Evolutionary conservation across 2,888 invertebrate species (phyloP).

Genomic region (Trichacis sp.): DNA sequence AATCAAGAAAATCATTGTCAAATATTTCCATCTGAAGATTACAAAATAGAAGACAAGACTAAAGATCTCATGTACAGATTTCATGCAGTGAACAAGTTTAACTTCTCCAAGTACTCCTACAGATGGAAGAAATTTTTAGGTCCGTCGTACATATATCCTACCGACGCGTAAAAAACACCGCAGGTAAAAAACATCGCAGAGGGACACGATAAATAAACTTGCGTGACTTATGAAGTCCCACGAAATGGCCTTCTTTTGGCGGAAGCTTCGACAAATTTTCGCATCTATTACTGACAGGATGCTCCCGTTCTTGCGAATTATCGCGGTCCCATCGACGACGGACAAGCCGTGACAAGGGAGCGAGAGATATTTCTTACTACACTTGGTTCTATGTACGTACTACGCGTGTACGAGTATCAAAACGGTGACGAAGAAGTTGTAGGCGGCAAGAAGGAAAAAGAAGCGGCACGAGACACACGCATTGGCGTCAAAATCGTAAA

Average conservation of each 20-base stretch:
- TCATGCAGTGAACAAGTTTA: no score
- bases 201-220: background rate
- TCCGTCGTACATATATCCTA: no score
- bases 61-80: no score
- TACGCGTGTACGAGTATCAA: constrained; percentile 23
- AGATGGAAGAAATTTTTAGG: no score
- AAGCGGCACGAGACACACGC: constrained; percentile 34
- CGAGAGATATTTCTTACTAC: constrained; percentile 21
- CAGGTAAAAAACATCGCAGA: no score
- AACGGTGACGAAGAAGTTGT: constrained; percentile 21
- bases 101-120: no score
- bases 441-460: constrained; percentile 31
- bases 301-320: constrained; percentile 25
- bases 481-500: no score
- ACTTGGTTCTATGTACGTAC: constrained; percentile 16
- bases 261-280: constrained; percentile 26
- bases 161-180: no score
- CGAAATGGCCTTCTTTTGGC: background rate
- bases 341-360: constrained; percentile 33
- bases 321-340: constrained; percentile 38
- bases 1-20: no score
- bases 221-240: constrained; percentile 8
- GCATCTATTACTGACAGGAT: constrained; percentile 28
- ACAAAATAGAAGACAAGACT: no score
- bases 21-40: no score